Evolutionary conservation across 92 coral and sea anemone species (phyloP), one percentile per base, ranked within the genome.

Genomic region (Nematostella vectensis): DNA sequence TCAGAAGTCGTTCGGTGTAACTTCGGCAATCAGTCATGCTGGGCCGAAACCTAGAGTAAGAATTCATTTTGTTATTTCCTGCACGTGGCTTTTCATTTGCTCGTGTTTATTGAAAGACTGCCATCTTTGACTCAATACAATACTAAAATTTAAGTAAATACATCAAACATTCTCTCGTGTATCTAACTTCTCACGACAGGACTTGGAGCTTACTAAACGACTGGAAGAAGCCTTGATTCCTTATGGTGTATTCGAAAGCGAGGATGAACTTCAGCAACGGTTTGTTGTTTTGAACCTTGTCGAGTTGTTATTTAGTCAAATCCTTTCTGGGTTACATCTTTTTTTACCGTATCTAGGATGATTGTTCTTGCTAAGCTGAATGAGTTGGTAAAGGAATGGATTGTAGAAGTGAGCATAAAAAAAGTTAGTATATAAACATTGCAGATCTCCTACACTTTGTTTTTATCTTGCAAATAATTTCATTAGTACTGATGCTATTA

Each of bases 231-330:
- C 88, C 4, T 80, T 89, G 19, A 77, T 56, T 55, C 87, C 85
- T 12, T 89, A 85, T 75, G 95, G 94, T 51, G 95, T 89, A 27
- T 89, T 89, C 59, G 97, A 89, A 45, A 73, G 80, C 25, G 97
- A 89, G 25, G 97, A 89, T 15, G 97, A 89, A 26, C 76, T 89
- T 31, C 97, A 89, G 16, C 97, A 89, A 64, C 78, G 97, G 97
- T 85, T 48, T 47, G 67, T 53, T 20, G 18, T 6, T 8, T 15
- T 36, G 9, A 36, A 8, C 15, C 42, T 36, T n/a, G n/a, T n/a
- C n/a, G n/a, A n/a, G n/a, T n/a, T n/a, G n/a, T n/a, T n/a, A n/a
- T n/a, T n/a, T n/a, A n/a, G n/a, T n/a, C n/a, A n/a, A n/a, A n/a
- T n/a, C n/a, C 40, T 6, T 33, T 6, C 40, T 33, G 6, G 6